Evolutionary conservation across 1,140 invertebrate genomes (phyloP), one percentile per base, ranked within the genome.

Genomic region (Bombus confusus): DNA sequence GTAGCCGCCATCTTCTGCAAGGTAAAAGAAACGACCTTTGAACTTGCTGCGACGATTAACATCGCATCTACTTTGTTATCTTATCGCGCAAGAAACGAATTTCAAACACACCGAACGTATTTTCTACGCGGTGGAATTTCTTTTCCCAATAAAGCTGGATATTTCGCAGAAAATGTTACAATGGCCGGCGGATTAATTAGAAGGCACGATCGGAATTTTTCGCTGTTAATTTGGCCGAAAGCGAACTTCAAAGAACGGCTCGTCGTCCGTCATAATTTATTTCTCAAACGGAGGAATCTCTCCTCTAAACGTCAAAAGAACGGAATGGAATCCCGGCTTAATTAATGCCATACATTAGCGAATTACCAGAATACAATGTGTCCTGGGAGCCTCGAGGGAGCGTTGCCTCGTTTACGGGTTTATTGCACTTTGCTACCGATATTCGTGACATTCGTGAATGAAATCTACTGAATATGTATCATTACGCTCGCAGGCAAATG

Each of bases 1-100:
- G 95, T 47, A 95, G 80, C 66, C 95, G 92, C 95, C 95, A 95
- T 87, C 94, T 92, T 89, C 94, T 95, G 84, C 52, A 78, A 83
- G 6, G 34, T 28, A 13, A 69, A 52, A 31, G 4, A 6, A 22
- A 39, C 69, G 9, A 10, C 1, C 39, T 31, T 28, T 10, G 9
- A 12, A 52, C 2, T 2, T 52, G 0, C 18, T 8, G 47, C 47
- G 47, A 52, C 18, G 22, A 52, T 52, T 22, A 52, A 22, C 47
- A 8, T 52, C 18, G 0, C 22, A 22, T 52, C 47, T 8, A 52
- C 18, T 8, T 52, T 1, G 18, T 52, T 52, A 8, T 52, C 15
- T 47, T 47, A 18, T 2, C 66, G 66, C 6, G 66, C 34, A 68
- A 25, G 15, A 34, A 68, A 22, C 34, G 34, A 37, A 34, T 25